Conservation (phyloP, 2,888 invertebrate genomes). For the Poecilus cupreus region DNA sequence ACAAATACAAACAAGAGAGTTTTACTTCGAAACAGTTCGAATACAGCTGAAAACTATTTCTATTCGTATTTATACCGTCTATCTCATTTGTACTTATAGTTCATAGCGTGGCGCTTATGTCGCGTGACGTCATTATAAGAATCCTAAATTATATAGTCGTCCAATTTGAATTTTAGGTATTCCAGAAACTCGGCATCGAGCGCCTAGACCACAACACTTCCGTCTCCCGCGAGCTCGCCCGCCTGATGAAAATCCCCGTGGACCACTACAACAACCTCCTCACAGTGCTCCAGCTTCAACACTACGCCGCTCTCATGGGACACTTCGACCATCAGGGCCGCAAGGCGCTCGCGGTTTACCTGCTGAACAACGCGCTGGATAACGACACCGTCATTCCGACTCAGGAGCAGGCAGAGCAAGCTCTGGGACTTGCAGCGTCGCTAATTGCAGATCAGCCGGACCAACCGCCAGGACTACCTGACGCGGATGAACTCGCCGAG, state of each 20-base stretch:
- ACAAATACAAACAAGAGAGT: no score
- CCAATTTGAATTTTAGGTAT: conserved; percentile 77
- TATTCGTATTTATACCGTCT: no score
- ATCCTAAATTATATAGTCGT: no score
- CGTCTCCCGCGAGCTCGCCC: conserved; percentile 94
- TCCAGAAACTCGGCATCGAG: conserved; percentile 89
- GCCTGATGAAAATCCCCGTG: conserved; percentile 94
- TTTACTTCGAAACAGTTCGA: no score
- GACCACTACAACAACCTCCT: conserved; percentile 96
- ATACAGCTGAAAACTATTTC: no score
- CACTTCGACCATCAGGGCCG: conserved; percentile 93
- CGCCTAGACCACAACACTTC: conserved; percentile 86
- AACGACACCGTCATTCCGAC: conserved; percentile 91
- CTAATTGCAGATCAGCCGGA: conserved; percentile 90
- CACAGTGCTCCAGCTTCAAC: conserved; percentile 88
- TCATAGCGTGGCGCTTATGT: no score
- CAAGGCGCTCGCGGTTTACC: conserved; percentile 89
- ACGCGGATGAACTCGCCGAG: conserved; percentile 96
- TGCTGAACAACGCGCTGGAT: conserved; percentile 92
- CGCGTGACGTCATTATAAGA: no score
- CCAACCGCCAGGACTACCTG: conserved; percentile 80
- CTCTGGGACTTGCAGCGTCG: conserved; percentile 83
- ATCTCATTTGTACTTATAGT: no score
- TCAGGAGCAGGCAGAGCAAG: conserved; percentile 86
- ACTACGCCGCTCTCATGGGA: conserved; percentile 90